Base-by-base conservation (phyloP, 2,113 vertebrate species). In the Speoplatyrhinus poulsoni region DNA sequence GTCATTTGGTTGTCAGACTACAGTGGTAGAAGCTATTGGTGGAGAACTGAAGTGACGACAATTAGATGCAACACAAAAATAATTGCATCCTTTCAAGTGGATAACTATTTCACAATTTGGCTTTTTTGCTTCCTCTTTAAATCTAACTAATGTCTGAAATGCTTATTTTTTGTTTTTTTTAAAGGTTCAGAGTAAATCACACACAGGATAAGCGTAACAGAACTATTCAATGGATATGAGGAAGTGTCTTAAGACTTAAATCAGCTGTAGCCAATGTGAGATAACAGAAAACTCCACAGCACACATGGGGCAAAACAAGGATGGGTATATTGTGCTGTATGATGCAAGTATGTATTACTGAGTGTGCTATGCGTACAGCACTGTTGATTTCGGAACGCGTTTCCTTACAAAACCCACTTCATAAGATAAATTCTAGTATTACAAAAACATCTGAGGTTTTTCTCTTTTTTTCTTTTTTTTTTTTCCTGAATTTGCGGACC, bases 1-100 rank as follows among this genome's bases (percentile, higher is more conserved):
- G 82, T 83, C 87, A 84, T 91, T 91, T 91, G 89, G 89, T 91
- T 90, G 81, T 87, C 88, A 89, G 81, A 88, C 85, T 89, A 89
- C 82, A 84, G 85, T 76, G 84, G 77, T 86, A 80, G 75, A 84
- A 82, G 85, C 84, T 82, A 77, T 70, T 72, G 79, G 53, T 46
- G 63, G 76, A 73, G 76, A 86, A 81, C 75, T 74, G 77, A 81
- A 86, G 83, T 52, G 13, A 80, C 75, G 15, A 84, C 75, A 77
- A 73, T 73, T 79, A 80, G 77, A 80, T 77, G 81, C 81, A 85
- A 86, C 71, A 81, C 9, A 17, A 49, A 36, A 65, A 54, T 36
- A 54, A 15, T 16, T 55, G 15, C 13, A 17, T 62, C 15, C n/a
- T 9, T 46, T 46, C 71, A 84, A 72, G 80, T 75, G 81, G 79